A percentile compares a stretch with the other conserved stretches of the same genome.
These are phyloP conservation scores for Leucosticte australis DNA, from an alignment of 2,113 vertebrate genomes.

Conservation along the genomic window DNA sequence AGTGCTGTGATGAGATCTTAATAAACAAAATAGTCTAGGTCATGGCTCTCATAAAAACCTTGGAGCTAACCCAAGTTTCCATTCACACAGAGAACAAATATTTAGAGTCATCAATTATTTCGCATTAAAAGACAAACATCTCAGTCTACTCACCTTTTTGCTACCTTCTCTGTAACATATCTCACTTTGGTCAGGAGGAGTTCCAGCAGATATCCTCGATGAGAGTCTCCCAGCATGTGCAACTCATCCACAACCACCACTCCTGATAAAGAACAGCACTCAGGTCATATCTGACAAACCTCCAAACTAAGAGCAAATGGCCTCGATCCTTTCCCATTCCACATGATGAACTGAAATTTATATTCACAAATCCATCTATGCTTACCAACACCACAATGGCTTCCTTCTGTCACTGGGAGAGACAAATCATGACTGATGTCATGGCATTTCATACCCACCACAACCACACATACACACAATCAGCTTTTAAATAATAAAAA, in stretches of 20 bases:
- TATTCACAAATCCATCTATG: neutral
- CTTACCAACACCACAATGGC: neutral
- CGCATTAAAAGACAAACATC: neutral
- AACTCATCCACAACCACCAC: conserved; percentile 95
- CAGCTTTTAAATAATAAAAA: neutral
- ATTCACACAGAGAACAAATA: neutral
- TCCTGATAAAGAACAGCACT: conserved; percentile 72
- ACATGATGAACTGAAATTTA: neutral
- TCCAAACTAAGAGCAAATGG: neutral
- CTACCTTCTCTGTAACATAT: conserved; percentile 82
- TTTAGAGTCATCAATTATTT: neutral
- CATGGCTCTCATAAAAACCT: neutral
- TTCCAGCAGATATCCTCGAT: conserved; percentile 92
- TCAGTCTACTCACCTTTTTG: conserved; percentile 71
- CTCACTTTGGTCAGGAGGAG: conserved; percentile 92
- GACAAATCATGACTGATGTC: neutral
- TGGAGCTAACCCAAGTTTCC: neutral
- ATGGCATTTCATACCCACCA: neutral
- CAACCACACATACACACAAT: neutral
- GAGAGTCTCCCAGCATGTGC: conserved; percentile 93
- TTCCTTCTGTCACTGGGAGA: neutral
- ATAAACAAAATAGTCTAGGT: neutral
- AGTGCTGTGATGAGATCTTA: neutral
- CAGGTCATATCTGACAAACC: neutral
- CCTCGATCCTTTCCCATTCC: neutral